Evolutionary conservation across 2,113 vertebrate species (phyloP).

Genomic region (Puma concolor): DNA sequence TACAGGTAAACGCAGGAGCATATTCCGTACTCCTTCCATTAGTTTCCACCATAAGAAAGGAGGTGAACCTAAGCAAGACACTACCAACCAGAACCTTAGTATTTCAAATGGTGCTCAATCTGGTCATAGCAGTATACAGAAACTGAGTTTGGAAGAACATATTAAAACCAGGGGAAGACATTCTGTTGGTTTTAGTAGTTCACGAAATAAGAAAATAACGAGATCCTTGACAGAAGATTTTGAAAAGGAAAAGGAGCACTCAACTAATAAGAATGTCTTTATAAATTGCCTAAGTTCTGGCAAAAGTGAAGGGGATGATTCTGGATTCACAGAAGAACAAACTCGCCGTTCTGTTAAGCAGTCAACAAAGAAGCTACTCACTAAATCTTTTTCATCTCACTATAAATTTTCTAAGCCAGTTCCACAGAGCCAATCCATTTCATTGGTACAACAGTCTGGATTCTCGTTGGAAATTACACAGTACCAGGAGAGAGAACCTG

Average conservation of each 20-base stretch:
- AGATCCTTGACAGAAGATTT: conserved; percentile 96
- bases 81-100: conserved; percentile 85
- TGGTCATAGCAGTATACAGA: conserved; percentile 82
- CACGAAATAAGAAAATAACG: conserved; percentile 94
- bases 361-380: conserved; percentile 92
- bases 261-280: conserved; percentile 94
- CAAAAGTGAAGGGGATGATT: conserved; percentile 95
- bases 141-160: conserved; percentile 85
- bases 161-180: conserved; percentile 90
- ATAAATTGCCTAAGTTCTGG: conserved; percentile 97
- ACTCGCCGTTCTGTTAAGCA: conserved; percentile 88
- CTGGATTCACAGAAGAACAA: conserved; percentile 94
- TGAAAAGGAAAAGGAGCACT: conserved; percentile 89
- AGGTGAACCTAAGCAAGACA: conserved; percentile 86
- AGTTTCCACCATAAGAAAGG: conserved; percentile 93
- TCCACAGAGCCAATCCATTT: conserved; percentile 79
- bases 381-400: conserved; percentile 96
- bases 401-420: conserved; percentile 91
- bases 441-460: conserved; percentile 84
- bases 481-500: conserved; percentile 81
- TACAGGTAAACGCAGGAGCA: conserved; percentile 94
- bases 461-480: conserved; percentile 85
- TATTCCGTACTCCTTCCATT: conserved; percentile 96
- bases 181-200: conserved; percentile 92
- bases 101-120: conserved; percentile 89